Conservation (phyloP, 2,113 vertebrate species). For the Oreochromis tanganicae region DNA sequence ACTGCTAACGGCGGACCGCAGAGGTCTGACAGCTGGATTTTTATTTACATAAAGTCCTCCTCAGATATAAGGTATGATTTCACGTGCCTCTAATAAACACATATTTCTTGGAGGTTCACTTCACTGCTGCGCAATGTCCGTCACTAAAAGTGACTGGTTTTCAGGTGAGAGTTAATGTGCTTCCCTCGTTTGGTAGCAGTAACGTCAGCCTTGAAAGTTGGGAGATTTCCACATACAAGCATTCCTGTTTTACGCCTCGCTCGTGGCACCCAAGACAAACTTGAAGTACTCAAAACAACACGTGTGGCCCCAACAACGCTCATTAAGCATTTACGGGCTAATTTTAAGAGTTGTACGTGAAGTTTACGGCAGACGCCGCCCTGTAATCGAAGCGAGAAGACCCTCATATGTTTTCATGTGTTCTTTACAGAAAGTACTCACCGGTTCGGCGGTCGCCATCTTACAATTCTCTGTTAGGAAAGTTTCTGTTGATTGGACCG, state of each 20-base stretch:
- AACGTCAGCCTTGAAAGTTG: conserved; percentile 50
- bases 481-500: conserved; percentile 51
- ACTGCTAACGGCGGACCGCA: background rate
- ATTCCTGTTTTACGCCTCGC: conserved; percentile 6
- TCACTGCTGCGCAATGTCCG: background rate
- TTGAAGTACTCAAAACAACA: conserved; percentile 12
- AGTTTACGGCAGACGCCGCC: background rate
- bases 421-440: conserved; percentile 73
- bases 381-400: background rate
- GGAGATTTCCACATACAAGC: conserved; percentile 13
- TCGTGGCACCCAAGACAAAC: conserved; percentile 27
- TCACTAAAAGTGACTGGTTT: background rate
- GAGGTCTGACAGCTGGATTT: background rate
- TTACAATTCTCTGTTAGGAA: conserved; percentile 83
- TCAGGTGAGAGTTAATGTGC: background rate
- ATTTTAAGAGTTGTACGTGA: background rate
- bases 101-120: background rate
- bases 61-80: background rate
- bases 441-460: conserved; percentile 98
- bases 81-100: background rate
- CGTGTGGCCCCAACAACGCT: background rate
- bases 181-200: background rate
- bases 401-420: conserved; percentile 3
- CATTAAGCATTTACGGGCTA: fast-evolving
- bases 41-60: background rate